These are phyloP conservation scores for Pammene aurita DNA, from an alignment of 2,888 invertebrate species.

Conservation along the genomic window DNA sequence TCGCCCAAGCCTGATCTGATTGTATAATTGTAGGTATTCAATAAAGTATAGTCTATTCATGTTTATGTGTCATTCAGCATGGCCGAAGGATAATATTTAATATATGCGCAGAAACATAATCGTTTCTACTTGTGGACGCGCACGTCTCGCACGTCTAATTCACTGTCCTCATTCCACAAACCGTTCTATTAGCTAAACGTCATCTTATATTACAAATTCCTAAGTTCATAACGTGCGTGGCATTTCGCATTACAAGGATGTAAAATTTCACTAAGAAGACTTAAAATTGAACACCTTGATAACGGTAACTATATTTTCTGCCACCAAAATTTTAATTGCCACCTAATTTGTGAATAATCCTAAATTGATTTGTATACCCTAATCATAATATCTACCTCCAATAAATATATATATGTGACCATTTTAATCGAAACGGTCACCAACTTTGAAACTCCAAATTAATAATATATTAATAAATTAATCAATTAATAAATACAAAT, in stretches of 20 bases:
- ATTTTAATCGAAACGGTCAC: too few species aligned
- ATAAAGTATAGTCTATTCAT: conserved; percentile 5
- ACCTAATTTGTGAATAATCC: too few species aligned
- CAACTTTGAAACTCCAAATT: too few species aligned
- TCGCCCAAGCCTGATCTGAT: neutral
- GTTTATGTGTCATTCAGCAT: conserved; percentile 12
- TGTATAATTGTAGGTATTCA: neutral
- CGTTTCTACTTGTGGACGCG: conserved; percentile 16
- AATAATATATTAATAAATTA: too few species aligned
- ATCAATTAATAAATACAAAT: too few species aligned
- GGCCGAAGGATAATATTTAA: conserved; percentile 20
- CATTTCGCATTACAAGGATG: neutral
- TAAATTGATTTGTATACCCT: too few species aligned
- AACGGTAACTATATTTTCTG: too few species aligned
- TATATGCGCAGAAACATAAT: conserved; percentile 24
- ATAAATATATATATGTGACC: too few species aligned
- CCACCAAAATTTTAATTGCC: too few species aligned
- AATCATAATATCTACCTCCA: too few species aligned
- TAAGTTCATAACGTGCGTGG: neutral
- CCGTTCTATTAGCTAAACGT: conserved; percentile 5
- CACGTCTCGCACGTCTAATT: conserved; percentile 32
- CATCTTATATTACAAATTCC: neutral
- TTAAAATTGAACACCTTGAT: too few species aligned
- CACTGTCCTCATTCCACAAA: conserved; percentile 43
- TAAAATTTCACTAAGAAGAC: too few species aligned